Evolutionary conservation across 2,797 vertebrate genomes (phyloP), one percentile per base, ranked within the genome.

Genomic region (Cryptoprocta ferox): DNA sequence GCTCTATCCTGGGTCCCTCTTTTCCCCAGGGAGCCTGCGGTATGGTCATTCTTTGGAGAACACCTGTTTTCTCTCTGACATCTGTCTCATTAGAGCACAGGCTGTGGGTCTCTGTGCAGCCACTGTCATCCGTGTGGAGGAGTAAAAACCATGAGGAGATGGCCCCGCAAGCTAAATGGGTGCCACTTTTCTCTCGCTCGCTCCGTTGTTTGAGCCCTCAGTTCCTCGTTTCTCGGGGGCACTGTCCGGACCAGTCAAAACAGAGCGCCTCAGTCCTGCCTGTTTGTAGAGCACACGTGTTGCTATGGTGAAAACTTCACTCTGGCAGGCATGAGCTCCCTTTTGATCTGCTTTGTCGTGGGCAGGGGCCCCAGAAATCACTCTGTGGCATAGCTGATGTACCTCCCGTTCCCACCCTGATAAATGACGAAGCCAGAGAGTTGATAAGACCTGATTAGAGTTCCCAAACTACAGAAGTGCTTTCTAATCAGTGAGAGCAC

Each of bases 251-350:
- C 95, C 21, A 45, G 92, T 92, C 97, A 87, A 95, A 97, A 91
- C 97, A 96, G 95, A 97, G 97, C 1, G 53, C 93, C 89, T 94
- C 42, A 91, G 97, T 95, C 80, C 95, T 39, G 76, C 80, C 96
- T 98, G 91, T 98, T 98, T 97, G 95, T 75, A 53, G 95, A 97
- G 93, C 83, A 66, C 96, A 86, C 82, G 92, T 96, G 98, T 98
- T 98, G 98, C 98, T 96, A 98, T 98, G 98, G 98, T 97, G 97
- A 97, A 97, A 91, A 96, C 95, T 95, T 95, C 95, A 45, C 95
- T 87, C 94, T 92, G 95, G 96, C 95, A 95, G 97, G 97, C 98
- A 97, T 48, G 97, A 87, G 79, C 89, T 97, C 88, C 83, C 93
- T 96, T 97, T 85, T 94, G 95, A 97, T 98, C 88, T 89, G 95